phyloP scores from a whole-genome alignment of 2,113 vertebrate genomes.

The Chlorodrepanis virens region DNA sequence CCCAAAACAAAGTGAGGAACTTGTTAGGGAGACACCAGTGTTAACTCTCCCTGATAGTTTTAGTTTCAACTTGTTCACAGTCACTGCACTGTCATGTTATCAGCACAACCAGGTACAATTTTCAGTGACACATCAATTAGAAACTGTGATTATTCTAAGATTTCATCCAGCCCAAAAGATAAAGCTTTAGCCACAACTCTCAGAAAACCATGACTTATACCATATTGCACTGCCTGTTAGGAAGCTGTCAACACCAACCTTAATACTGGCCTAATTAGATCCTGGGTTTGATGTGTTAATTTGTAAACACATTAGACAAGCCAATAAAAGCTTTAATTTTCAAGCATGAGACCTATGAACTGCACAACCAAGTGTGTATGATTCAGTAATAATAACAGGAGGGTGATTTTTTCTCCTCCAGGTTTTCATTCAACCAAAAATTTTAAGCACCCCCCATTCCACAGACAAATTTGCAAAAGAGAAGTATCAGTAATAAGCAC shows the following conservation, averaged over 20 bases:
- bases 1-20: not conserved
- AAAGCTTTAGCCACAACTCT: not conserved
- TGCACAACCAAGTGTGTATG: not conserved
- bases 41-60: not conserved
- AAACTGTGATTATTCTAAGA: not conserved
- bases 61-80: not conserved
- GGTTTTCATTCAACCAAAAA: not conserved
- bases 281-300: not conserved
- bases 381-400: not conserved
- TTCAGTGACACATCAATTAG: not conserved
- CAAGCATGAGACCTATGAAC: not conserved
- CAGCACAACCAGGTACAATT: not conserved
- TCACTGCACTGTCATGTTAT: not conserved
- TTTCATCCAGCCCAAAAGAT: not conserved
- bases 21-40: not conserved
- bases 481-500: not conserved
- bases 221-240: not conserved
- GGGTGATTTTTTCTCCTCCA: not conserved
- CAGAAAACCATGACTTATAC: not conserved
- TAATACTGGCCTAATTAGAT: not conserved
- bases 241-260: not conserved
- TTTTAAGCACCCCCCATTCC: not conserved
- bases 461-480: not conserved
- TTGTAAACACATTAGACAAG: constrained; percentile 17
- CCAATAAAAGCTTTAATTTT: constrained; percentile 29